Evolutionary conservation across 2,113 vertebrate species (phyloP).

Genomic region (Neolamprologus ventralis): DNA sequence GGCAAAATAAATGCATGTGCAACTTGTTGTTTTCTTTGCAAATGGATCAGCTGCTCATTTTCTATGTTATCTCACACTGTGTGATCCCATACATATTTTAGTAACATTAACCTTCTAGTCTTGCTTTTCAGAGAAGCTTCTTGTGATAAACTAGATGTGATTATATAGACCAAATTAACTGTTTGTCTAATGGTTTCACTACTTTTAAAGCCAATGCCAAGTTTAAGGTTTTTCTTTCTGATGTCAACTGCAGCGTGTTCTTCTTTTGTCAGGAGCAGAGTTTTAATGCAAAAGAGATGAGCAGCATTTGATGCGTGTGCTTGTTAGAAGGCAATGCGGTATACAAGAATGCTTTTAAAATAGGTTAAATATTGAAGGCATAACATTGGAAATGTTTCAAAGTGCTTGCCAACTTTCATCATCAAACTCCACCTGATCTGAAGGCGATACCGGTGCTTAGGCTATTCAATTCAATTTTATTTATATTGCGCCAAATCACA

Average conservation of each 20-base stretch:
- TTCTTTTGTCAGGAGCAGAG: background rate
- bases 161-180: background rate
- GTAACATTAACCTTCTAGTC: background rate
- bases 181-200: background rate
- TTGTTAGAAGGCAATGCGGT: background rate
- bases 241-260: background rate
- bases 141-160: background rate
- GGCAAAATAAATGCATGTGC: background rate
- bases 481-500: background rate
- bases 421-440: background rate
- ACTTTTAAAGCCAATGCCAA: background rate
- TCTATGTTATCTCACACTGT: background rate
- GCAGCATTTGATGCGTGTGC: background rate
- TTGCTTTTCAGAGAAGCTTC: background rate
- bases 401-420: background rate
- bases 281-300: background rate
- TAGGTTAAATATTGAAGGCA: background rate
- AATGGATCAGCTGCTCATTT: background rate
- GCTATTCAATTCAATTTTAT: background rate
- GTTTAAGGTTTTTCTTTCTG: background rate
- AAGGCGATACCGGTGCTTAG: background rate
- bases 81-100: background rate
- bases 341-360: background rate
- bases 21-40: background rate
- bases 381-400: background rate